Base-by-base conservation (phyloP, 2,888 invertebrate genomes). In the Aphrophora alni region DNA sequence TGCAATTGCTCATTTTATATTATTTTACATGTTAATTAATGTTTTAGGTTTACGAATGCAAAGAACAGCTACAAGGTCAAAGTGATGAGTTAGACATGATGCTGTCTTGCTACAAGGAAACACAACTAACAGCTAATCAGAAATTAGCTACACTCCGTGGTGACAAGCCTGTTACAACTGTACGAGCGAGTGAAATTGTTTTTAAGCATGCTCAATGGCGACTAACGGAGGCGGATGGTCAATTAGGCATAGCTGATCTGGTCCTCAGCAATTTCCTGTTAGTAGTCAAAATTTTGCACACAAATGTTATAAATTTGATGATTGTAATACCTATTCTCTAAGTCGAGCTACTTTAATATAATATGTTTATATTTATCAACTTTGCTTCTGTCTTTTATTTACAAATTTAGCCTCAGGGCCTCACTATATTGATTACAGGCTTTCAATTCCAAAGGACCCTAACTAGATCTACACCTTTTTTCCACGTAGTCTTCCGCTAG, bases 161-260 rank as follows among this genome's bases (percentile, higher is more conserved):
- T 51, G 92, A 95, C 87, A 93, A 93, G 86, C 93, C 93, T 2
- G 92, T 95, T 28, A 93, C 95, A 77, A 87, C 89, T 26, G 95
- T 97, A 28, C 91, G 98, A 44, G 93, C 95, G 0, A 95, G 95
- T 85, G 97, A 99, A 90, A 98, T 99, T 86, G 99, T 98, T 89
- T 99, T 99, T 89, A 98, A 98, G 89, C 96, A 97, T 86, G 99
- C 99, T 4, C 95, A 97, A 87, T 99, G 99, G 99, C 89, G 98
- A 59, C 92, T 99, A 84, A 99, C 99, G 0, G 98, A 99, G 88
- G 95, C 95, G 0, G 99, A 99, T 89, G 99, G 99, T 0, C 99
- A 98, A 89, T 93, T 99, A 78, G 98, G 98, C 81, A 97, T 99
- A 84, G 97, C 99, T 0, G 98, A 99, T 89, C 91, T 99, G 81